Base-by-base conservation (phyloP, 2,113 vertebrate species). In the Myotis lucifugus region DNA sequence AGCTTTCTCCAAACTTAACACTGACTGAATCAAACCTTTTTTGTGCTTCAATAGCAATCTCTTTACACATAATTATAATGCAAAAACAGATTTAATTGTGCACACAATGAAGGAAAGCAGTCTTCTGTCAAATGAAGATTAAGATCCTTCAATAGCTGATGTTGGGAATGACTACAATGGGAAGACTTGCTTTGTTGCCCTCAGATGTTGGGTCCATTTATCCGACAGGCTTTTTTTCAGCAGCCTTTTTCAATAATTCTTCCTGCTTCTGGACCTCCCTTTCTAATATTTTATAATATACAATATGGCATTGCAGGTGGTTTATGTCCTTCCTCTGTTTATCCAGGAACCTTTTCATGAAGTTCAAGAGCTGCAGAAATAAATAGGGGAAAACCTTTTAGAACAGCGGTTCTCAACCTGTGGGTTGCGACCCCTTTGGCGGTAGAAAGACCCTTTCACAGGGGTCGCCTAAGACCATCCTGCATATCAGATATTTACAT, bases 1-100 rank as follows among this genome's bases (percentile, higher is more conserved):
- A 74, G 25, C 3, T 37, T 88, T 93, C 21, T 18, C 29, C 27
- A 42, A 54, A 54, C 50, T 52, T 21, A 59, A 42, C 29, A 56
- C 15, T 42, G 40, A 70, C 70, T 7, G 18, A 93, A 64, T 27
- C 59, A 85, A 77, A 2, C 3, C 1, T 79, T 78, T 73, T 23
- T 72, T 78, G 23, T 83, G 25, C 25, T 67, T 18, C 42, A 72
- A 52, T 3, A 92, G 14, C 46, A 69, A 74, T 48, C 7, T 87
- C 18, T 89, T 76, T 81, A 76, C 11, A 84, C 50, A 52, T 19
- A 82, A 25, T 42, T 81, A 72, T 69, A 83, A 88, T 96, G 95
- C 95, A 93, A 83, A 64, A 10, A 72, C 9, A 59, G 56, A 1
- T 97, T 97, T 96, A 97, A 96, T 97, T 70, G 70, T n/a, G 95